Evolutionary conservation across 2,113 vertebrate species (phyloP).

Genomic region (Microtus ochrogaster): DNA sequence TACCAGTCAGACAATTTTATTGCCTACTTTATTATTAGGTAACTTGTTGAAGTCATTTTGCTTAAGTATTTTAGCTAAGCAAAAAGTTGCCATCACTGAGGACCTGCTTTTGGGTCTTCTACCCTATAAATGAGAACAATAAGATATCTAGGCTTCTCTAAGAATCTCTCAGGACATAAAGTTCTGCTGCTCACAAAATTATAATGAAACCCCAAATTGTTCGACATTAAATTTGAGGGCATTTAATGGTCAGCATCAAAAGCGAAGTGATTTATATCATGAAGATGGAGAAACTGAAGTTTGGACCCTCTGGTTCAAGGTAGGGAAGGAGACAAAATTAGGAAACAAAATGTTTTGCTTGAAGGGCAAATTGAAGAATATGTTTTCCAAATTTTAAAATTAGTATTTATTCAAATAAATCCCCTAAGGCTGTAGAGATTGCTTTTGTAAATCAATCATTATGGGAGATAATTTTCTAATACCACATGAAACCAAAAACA

Average conservation of each 20-base stretch:
- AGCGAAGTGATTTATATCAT: neutral
- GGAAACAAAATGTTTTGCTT: neutral
- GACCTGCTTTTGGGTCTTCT: neutral
- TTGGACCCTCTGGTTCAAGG: neutral
- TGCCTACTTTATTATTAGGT: neutral
- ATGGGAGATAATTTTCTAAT: neutral
- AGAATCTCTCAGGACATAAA: neutral
- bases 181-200: neutral
- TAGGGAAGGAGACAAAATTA: neutral
- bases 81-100: neutral
- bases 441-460: neutral
- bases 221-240: neutral
- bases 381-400: neutral
- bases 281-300: neutral
- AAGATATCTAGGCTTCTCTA: neutral
- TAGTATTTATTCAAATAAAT: slow-evolving; percentile 20
- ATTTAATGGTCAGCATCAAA: neutral
- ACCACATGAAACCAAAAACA: neutral
- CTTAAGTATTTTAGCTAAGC: neutral
- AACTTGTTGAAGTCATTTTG: neutral
- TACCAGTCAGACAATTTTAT: neutral
- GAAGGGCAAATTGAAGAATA: slow-evolving; percentile 7
- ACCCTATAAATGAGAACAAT: neutral
- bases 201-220: neutral
- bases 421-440: neutral